Percentiles rank a stretch among this genome's conserved stretches.
Evolutionary conservation across 2,113 vertebrate genomes (phyloP).

Genomic region (Eupsittula cactorum): DNA sequence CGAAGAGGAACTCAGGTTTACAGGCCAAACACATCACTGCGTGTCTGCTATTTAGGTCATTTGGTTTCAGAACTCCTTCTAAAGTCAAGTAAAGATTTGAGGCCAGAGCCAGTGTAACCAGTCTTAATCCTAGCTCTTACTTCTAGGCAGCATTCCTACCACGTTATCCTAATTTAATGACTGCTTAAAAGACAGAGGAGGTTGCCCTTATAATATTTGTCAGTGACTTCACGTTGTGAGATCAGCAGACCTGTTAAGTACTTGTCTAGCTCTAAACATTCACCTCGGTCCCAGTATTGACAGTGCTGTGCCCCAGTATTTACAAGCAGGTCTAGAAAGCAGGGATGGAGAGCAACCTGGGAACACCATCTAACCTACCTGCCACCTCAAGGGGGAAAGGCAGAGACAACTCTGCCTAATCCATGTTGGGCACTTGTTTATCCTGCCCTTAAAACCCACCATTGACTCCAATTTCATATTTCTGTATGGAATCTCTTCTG

Average conservation of each 20-base stretch:
- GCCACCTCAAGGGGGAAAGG: not conserved
- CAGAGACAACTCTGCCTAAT: not conserved
- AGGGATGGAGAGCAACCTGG: not conserved
- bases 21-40: not conserved
- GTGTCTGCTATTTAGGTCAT: not conserved
- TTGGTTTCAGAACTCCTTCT: not conserved
- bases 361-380: not conserved
- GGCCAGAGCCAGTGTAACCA: not conserved
- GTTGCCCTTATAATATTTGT: not conserved
- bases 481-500: not conserved
- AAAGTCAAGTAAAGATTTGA: not conserved
- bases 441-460: not conserved
- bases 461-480: not conserved
- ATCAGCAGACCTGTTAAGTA: not conserved
- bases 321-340: not conserved
- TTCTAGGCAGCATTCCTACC: not conserved
- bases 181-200: not conserved
- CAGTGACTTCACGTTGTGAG: not conserved
- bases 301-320: not conserved
- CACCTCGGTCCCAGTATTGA: not conserved
- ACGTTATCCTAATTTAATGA: not conserved
- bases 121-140: not conserved
- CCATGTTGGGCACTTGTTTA: not conserved
- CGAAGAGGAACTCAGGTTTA: accelerated
- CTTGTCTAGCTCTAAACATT: not conserved